Evolutionary conservation across 2,797 vertebrate species (phyloP).

Genomic region (Acanthurus lineatus): DNA sequence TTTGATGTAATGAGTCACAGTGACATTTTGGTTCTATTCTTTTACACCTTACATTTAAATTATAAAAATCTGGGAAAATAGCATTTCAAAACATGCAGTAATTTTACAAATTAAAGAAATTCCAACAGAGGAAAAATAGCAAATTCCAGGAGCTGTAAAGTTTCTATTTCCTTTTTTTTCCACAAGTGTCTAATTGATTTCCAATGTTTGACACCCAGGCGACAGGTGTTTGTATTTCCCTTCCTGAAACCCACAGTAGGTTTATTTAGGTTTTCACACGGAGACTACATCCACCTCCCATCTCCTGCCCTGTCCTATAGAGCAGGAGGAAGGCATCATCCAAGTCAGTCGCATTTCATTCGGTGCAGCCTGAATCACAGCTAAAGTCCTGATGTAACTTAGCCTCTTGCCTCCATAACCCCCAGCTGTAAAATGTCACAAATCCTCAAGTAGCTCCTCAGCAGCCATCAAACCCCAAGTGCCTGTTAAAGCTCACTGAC

Average conservation of each 20-base stretch:
- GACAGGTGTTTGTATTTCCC: constrained; percentile 78
- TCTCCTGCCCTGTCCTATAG: constrained; percentile 41
- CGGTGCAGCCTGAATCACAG: constrained; percentile 51
- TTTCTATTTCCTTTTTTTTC: constrained; percentile 45
- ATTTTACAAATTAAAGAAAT: background rate
- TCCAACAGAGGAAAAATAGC: background rate
- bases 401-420: constrained; percentile 42
- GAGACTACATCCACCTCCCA: constrained; percentile 60
- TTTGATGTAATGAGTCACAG: constrained; percentile 16
- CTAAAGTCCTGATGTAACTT: constrained; percentile 59
- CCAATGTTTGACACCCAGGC: constrained; percentile 74
- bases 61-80: background rate
- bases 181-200: constrained; percentile 69
- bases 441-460: constrained; percentile 74
- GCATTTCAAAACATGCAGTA: background rate
- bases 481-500: constrained; percentile 68
- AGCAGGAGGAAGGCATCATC: constrained; percentile 71
- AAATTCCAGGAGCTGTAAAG: constrained; percentile 32
- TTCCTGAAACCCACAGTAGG: constrained; percentile 63
- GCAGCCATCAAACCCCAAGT: constrained; percentile 70
- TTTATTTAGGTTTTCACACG: constrained; percentile 82
- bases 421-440: constrained; percentile 76
- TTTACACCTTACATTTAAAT: background rate
- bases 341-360: constrained; percentile 58
- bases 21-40: background rate